Evolutionary conservation across 2,888 invertebrate species (phyloP).

Genomic region (Brenthis daphne): DNA sequence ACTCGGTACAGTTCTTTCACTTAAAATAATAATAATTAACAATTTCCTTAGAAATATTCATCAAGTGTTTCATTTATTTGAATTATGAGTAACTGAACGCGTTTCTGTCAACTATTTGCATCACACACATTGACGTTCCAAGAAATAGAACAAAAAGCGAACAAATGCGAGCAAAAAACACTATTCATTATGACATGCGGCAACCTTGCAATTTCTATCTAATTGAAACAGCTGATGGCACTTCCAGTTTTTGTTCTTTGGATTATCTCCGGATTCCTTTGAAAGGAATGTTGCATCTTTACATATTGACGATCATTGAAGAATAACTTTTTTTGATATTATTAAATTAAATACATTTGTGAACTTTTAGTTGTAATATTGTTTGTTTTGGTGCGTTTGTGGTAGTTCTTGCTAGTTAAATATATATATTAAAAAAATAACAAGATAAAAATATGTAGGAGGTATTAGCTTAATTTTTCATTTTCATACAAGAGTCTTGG

Average conservation of each 20-base stretch:
- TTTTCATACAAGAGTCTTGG: no score
- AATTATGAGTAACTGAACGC: background rate
- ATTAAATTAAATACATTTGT: no score
- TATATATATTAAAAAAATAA: no score
- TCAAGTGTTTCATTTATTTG: background rate
- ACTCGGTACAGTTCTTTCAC: background rate
- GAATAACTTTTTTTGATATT: no score
- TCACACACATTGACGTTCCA: conserved; percentile 5
- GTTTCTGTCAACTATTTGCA: conserved; percentile 7
- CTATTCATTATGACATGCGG: background rate
- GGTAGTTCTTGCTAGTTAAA: no score
- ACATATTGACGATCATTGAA: background rate
- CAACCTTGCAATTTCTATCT: conserved; percentile 15
- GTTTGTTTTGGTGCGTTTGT: no score
- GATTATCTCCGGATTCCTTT: conserved; percentile 12
- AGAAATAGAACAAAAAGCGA: conserved; percentile 3
- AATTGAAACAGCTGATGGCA: conserved; percentile 19
- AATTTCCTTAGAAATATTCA: background rate
- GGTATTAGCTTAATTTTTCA: no score
- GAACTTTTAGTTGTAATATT: no score
- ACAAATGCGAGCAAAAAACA: conserved; percentile 8
- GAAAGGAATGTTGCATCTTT: conserved; percentile 12
- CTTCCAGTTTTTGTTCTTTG: conserved; percentile 10
- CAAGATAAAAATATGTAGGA: no score
- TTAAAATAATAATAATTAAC: background rate